These are phyloP conservation scores for Tetraneura akinire DNA, from an alignment of 1,140 invertebrate genomes.

Conservation along the genomic window DNA sequence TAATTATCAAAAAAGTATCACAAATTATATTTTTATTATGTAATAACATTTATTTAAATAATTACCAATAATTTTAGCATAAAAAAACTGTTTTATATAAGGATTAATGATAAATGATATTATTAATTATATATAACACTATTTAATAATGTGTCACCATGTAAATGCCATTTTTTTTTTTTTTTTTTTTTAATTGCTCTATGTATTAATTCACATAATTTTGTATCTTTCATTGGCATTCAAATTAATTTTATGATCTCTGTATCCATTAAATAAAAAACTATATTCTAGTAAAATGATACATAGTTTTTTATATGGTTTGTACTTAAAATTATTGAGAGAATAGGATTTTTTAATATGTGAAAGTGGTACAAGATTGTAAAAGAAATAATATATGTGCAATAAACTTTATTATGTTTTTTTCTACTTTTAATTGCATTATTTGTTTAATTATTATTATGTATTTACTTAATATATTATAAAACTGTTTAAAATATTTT, in stretches of 20 bases:
- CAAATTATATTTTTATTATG: neutral
- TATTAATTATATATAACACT: no score
- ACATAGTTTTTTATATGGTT: neutral
- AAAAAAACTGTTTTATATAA: no score
- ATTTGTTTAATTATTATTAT: neutral
- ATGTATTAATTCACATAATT: neutral
- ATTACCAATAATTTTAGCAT: neutral
- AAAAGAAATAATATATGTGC: neutral
- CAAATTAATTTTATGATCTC: conserved; percentile 12
- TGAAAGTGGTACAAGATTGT: neutral
- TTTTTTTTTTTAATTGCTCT: neutral
- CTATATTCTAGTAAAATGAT: neutral
- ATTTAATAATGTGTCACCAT: neutral
- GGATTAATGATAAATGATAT: no score
- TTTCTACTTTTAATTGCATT: neutral
- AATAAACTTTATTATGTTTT: conserved; percentile 3
- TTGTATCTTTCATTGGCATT: neutral
- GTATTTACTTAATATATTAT: conserved; percentile 22
- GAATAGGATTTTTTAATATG: neutral
- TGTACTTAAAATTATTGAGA: conserved; percentile 1
- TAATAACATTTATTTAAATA: neutral
- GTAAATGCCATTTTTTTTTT: neutral
- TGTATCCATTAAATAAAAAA: neutral
- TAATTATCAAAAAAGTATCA: neutral
- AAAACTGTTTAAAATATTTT: conserved; percentile 22